Conservation (phyloP, 2,113 vertebrate genomes). For the Ammospiza caudacuta region DNA sequence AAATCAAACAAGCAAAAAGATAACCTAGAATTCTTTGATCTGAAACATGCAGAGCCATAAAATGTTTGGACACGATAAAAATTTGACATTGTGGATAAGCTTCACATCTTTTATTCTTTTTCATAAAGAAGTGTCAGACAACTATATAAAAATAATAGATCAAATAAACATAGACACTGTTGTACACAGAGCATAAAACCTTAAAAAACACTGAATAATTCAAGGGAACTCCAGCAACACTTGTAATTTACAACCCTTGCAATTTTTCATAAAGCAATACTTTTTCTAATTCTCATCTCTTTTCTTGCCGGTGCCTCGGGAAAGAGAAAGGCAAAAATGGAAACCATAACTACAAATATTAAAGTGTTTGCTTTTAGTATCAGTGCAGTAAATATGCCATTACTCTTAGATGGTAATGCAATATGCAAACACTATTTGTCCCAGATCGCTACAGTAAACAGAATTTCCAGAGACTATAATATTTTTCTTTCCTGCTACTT, state of each 20-base stretch:
- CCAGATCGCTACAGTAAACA: constrained; percentile 20
- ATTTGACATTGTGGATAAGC: constrained; percentile 50
- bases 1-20: constrained; percentile 36
- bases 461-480: not conserved
- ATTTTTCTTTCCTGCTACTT: constrained; percentile 6
- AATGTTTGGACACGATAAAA: constrained; percentile 62
- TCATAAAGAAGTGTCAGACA: constrained; percentile 69
- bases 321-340: constrained; percentile 14
- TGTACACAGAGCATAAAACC: constrained; percentile 64
- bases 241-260: constrained; percentile 49
- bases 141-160: constrained; percentile 71
- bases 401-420: constrained; percentile 19
- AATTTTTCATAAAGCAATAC: constrained; percentile 52
- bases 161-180: constrained; percentile 66
- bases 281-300: constrained; percentile 10
- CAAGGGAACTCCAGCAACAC: constrained; percentile 30
- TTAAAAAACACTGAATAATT: constrained; percentile 67
- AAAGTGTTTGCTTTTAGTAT: constrained; percentile 36
- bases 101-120: constrained; percentile 76
- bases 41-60: constrained; percentile 30
- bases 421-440: constrained; percentile 39
- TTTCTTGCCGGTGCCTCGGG: not conserved
- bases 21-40: constrained; percentile 48
- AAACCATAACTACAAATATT: constrained; percentile 23
- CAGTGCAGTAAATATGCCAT: constrained; percentile 26